Percentiles rank a stretch among this genome's conserved stretches.
phyloP scores from a whole-genome alignment of 2,888 invertebrate genomes.

The Caenorhabditis sp. region DNA sequence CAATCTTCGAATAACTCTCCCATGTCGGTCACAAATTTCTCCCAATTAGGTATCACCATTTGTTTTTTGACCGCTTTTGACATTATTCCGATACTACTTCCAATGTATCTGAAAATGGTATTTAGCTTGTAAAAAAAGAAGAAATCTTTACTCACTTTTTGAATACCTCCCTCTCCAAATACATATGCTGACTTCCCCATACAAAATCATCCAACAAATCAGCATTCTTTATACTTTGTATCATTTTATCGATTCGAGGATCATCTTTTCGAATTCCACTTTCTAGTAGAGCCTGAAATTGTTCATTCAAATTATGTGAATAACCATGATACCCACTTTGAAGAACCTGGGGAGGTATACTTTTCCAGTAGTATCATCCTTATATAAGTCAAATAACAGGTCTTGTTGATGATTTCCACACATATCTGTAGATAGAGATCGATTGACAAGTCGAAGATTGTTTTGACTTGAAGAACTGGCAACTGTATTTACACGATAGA shows the following conservation, averaged over 20 bases:
- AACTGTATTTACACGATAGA: constrained; percentile 50
- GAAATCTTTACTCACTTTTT: constrained; percentile 34
- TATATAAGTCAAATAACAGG: constrained; percentile 58
- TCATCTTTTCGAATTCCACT: constrained; percentile 60
- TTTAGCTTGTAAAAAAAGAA: not conserved
- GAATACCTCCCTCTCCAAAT: constrained; percentile 55
- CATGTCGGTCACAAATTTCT: constrained; percentile 86
- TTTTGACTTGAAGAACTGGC: constrained; percentile 9
- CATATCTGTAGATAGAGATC: constrained; percentile 42
- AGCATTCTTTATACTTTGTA: constrained; percentile 45
- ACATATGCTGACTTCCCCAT: constrained; percentile 50
- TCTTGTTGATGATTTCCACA: constrained; percentile 50
- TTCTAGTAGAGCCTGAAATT: constrained; percentile 53
- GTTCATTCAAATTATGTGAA: too few relatives aligned
- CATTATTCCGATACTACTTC: constrained; percentile 65
- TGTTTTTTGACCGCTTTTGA: constrained; percentile 78
- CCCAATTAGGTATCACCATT: constrained; percentile 92
- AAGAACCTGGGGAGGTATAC: constrained; percentile 57
- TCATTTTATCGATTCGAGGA: constrained; percentile 54
- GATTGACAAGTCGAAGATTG: constrained; percentile 12
- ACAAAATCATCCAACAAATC: constrained; percentile 50
- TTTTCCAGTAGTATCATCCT: constrained; percentile 54
- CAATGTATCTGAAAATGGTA: constrained; percentile 58
- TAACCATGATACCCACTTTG: constrained; percentile 53
- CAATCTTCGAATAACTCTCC: constrained; percentile 81